A percentile compares a stretch with the other conserved stretches of the same genome.
Evolutionary conservation across 2,113 vertebrate species (phyloP).

Genomic region (Hipposideros armiger): DNA sequence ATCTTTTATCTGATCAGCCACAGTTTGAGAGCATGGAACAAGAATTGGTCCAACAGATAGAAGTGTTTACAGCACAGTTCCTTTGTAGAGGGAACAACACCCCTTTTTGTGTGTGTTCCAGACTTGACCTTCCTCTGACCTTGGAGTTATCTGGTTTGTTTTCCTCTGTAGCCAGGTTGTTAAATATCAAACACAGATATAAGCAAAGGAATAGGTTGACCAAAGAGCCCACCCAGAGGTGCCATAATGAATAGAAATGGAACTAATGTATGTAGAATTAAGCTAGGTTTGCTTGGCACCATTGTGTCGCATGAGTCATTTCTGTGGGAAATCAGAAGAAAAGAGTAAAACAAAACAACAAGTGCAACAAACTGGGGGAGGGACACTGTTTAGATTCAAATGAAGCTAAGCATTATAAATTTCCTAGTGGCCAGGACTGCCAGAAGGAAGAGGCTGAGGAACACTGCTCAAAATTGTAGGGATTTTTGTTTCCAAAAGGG

Average conservation of each 20-base stretch:
- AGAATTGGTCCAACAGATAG: background rate
- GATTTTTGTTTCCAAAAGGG: slow-evolving; percentile 67
- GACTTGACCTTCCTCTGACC: slow-evolving; percentile 42
- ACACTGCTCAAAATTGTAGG: slow-evolving; percentile 53
- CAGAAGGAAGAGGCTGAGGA: background rate
- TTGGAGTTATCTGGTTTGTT: slow-evolving; percentile 62
- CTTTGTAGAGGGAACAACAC: background rate
- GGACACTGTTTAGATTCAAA: background rate
- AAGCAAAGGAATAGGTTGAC: slow-evolving; percentile 10
- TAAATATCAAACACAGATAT: slow-evolving; percentile 51
- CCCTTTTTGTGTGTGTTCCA: background rate
- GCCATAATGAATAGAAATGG: slow-evolving; percentile 19
- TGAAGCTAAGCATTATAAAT: slow-evolving; percentile 10
- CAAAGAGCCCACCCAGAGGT: slow-evolving; percentile 46
- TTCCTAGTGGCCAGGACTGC: background rate
- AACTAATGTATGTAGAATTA: background rate
- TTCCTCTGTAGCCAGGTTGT: slow-evolving; percentile 52
- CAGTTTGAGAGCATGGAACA: background rate
- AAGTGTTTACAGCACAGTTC: background rate
- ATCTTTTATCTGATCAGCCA: background rate
- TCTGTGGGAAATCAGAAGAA: background rate
- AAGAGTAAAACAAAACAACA: slow-evolving; percentile 8
- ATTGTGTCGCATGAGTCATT: background rate
- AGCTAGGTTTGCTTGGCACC: slow-evolving; percentile 9
- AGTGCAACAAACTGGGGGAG: background rate